Evolutionary conservation across 1,140 invertebrate species (phyloP), one percentile per base, ranked within the genome.

Genomic region (Reticulitermes speratus): DNA sequence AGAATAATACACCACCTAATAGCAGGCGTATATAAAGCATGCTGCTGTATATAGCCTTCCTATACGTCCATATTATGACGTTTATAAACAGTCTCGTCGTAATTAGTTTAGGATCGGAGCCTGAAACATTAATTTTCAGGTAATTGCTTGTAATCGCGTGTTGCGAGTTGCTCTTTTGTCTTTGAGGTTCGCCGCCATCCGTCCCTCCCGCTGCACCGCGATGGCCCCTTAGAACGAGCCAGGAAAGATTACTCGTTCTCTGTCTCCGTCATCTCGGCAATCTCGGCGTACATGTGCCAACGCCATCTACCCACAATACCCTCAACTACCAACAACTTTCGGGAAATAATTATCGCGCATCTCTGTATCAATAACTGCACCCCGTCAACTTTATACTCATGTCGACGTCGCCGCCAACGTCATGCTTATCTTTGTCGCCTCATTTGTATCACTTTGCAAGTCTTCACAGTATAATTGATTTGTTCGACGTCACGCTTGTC

Each of bases 101-200:
- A 86, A 86, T 86, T 86, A 86, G 55, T 82, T 86, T 86, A 86
- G 55, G 85, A 86, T 81, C 85, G 85, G 44, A 44, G 85, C n/a
- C 84, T 81, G 85, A 86, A 86, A 86, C 85, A 75, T 86, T 86
- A 86, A 86, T 86, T 86, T 86, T 81, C 85, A 86, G 85, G 85
- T 86, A 86, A 86, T 86, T 86, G 85, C 85, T 86, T 86, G n/a
- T 86, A 86, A 86, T 86, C 75, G 85, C 85, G 85, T 86, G 85
- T 86, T 81, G 45, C 85, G 65, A 81, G 85, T 81, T 30, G 3
- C n/a, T 23, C 85, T 75, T 30, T 75, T 75, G 65, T 75, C 65
- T 86, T 86, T 86, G 85, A 81, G 75, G 85, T 86, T 86, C 75
- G 84, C 84, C 84, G 84, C 84, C 52, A 30, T 30, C n/a, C 65